phyloP scores from a whole-genome alignment of 2,888 invertebrate species.

The Lacanobia oleracea region DNA sequence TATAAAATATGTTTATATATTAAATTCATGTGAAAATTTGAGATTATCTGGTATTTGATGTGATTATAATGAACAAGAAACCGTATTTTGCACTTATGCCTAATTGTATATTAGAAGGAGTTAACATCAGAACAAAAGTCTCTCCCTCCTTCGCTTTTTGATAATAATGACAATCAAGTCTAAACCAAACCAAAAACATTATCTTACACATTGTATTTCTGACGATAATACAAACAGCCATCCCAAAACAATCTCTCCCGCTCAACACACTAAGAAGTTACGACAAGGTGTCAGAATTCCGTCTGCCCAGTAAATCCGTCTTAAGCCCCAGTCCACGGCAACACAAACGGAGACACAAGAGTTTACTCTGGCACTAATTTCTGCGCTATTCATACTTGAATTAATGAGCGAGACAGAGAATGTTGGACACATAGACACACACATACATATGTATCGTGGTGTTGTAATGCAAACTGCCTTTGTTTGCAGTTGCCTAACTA shows the following conservation, averaged over 20 bases:
- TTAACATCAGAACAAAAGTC: no score
- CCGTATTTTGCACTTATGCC: no score
- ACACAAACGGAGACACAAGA: slow-evolving; percentile 40
- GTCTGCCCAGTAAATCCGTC: slow-evolving; percentile 50
- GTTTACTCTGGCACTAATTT: slow-evolving; percentile 52
- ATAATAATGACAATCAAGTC: neutral
- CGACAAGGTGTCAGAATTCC: slow-evolving; percentile 56
- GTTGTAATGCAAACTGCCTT: slow-evolving; percentile 53
- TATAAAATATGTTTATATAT: neutral
- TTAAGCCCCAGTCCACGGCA: slow-evolving; percentile 39
- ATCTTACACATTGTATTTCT: neutral
- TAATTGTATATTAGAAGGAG: no score
- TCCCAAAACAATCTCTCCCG: slow-evolving; percentile 1
- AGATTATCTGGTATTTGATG: no score
- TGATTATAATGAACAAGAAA: no score
- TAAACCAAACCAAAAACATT: neutral
- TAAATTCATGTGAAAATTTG: no score
- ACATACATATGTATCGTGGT: slow-evolving; percentile 25
- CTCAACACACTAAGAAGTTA: slow-evolving; percentile 29
- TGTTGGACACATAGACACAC: slow-evolving; percentile 32
- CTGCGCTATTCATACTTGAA: slow-evolving; percentile 57
- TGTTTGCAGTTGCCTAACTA: slow-evolving; percentile 48
- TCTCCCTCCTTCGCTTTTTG: no score
- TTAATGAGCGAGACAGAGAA: slow-evolving; percentile 57
- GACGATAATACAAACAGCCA: neutral